These are phyloP conservation scores for Diaprepes abbreviatus DNA, from an alignment of 2,888 invertebrate genomes.

Conservation along the genomic window DNA sequence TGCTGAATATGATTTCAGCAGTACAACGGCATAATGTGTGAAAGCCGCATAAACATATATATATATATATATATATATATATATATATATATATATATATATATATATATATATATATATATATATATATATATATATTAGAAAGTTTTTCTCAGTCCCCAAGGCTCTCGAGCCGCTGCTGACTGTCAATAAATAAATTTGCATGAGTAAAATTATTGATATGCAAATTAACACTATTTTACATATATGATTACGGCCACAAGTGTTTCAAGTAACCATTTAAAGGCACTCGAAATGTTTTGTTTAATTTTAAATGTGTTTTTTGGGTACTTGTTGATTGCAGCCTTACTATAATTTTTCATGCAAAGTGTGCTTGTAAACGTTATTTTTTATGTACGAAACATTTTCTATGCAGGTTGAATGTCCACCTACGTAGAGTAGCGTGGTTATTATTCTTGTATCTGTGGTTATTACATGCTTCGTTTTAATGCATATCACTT, in stretches of 20 bases:
- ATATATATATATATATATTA: no score
- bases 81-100: no score
- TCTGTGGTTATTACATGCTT: background rate
- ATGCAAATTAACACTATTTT: slow-evolving; percentile 42
- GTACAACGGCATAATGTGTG: no score
- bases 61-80: no score
- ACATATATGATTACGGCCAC: slow-evolving; percentile 42
- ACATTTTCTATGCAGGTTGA: slow-evolving; percentile 2
- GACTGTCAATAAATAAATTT: slow-evolving; percentile 43
- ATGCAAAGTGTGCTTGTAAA: slow-evolving; percentile 27
- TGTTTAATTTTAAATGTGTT: slow-evolving; percentile 38
- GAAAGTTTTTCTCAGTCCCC: no score
- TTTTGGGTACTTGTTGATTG: slow-evolving; percentile 37
- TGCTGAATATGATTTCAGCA: no score
- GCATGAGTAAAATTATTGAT: slow-evolving; percentile 43
- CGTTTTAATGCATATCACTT: no score
- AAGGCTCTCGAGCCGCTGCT: no score
- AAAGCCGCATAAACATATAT: no score
- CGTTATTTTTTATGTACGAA: slow-evolving; percentile 17
- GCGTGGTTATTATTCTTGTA: background rate
- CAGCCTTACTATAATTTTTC: slow-evolving; percentile 24
- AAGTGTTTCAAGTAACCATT: slow-evolving; percentile 37
- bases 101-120: no score
- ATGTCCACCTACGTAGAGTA: slow-evolving; percentile 8
- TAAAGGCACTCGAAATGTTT: slow-evolving; percentile 35